Evolutionary conservation across 2,797 vertebrate genomes (phyloP).

Genomic region (Phataginus tetradactyla): DNA sequence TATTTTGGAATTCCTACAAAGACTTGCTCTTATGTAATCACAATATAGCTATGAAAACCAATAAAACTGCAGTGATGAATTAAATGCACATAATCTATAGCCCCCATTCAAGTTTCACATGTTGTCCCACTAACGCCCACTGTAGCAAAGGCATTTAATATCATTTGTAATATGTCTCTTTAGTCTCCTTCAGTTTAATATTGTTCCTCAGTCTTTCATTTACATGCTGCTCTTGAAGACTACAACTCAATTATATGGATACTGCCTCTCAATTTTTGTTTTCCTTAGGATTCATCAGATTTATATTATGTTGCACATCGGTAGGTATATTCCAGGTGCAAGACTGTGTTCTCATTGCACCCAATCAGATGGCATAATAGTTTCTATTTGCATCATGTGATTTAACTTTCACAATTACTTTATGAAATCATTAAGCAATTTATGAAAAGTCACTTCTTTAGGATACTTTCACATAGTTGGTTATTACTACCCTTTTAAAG

Average conservation of each 20-base stretch:
- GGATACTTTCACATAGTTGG: too few relatives aligned
- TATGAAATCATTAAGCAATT: too few relatives aligned
- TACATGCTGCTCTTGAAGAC: background rate
- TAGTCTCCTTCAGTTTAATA: background rate
- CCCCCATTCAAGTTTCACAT: background rate
- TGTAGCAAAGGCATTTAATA: background rate
- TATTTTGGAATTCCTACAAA: background rate
- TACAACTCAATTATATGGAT: background rate
- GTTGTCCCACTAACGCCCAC: background rate
- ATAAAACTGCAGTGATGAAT: background rate
- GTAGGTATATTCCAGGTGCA: background rate
- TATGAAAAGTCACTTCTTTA: too few relatives aligned
- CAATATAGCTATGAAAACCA: background rate
- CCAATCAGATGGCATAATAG: background rate
- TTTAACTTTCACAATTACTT: too few relatives aligned
- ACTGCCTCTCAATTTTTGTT: background rate
- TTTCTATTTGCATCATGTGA: background rate
- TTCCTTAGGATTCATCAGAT: background rate
- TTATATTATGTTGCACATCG: background rate
- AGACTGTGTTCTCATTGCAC: background rate
- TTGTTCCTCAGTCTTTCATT: background rate
- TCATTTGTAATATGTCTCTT: background rate
- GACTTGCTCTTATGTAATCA: background rate
- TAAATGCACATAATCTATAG: background rate
- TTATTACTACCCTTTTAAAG: too few relatives aligned